Conservation (phyloP, 2,797 vertebrate species). For the Enteromius thamalakanensis region DNA sequence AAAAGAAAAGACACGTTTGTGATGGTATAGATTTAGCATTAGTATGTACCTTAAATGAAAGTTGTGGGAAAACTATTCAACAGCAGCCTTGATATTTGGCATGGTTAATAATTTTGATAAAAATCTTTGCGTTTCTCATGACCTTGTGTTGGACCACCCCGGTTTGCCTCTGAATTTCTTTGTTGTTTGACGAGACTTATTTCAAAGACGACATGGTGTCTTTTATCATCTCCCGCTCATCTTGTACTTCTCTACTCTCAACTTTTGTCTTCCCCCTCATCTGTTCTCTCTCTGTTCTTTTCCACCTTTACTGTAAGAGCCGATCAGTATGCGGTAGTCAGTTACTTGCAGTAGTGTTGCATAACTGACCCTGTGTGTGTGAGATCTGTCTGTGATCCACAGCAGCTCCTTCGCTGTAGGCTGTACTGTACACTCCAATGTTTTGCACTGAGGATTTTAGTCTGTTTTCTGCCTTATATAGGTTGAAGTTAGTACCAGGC, state of each 20-base stretch:
- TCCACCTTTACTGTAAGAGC: slow-evolving; percentile 53
- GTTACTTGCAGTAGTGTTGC: slow-evolving; percentile 86
- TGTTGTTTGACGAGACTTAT: background rate
- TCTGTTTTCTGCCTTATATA: background rate
- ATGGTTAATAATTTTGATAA: background rate
- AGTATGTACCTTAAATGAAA: background rate
- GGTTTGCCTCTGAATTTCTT: background rate
- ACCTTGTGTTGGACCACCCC: slow-evolving; percentile 23
- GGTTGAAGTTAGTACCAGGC: background rate
- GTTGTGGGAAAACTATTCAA: slow-evolving; percentile 3
- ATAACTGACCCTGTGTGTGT: slow-evolving; percentile 83
- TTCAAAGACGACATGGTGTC: background rate
- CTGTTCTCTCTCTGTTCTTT: background rate
- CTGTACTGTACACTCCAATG: background rate
- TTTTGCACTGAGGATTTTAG: background rate
- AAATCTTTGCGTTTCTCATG: background rate
- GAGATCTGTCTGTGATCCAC: slow-evolving; percentile 51
- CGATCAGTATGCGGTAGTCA: slow-evolving; percentile 86
- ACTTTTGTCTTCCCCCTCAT: background rate
- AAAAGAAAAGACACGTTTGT: background rate
- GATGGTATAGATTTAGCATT: background rate
- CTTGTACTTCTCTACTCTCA: background rate
- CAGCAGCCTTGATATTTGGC: slow-evolving; percentile 8
- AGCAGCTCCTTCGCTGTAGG: slow-evolving; percentile 26
- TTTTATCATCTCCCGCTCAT: background rate